Conservation (phyloP, 1,140 invertebrate genomes). For the Pteromalus puparum region DNA sequence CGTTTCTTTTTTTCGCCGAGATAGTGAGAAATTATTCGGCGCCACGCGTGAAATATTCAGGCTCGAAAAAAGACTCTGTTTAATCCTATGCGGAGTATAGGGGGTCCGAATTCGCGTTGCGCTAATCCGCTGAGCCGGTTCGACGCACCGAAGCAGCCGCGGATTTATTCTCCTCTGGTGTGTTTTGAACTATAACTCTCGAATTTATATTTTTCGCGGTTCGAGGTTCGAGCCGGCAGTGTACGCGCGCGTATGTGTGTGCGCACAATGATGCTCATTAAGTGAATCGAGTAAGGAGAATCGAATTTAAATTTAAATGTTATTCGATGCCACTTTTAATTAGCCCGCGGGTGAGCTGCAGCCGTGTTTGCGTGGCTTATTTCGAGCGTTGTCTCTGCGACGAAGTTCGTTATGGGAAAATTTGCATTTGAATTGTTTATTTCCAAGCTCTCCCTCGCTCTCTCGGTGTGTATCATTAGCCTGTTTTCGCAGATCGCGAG, state of each 20-base stretch:
- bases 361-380: background rate
- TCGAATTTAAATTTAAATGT: background rate
- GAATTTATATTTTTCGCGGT: background rate
- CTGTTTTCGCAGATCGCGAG: background rate
- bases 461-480: background rate
- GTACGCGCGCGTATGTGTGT: no score
- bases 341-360: background rate
- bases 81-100: background rate
- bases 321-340: background rate
- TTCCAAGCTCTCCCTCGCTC: background rate
- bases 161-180: no score
- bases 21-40: slow-evolving; percentile 14
- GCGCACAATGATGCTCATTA: background rate
- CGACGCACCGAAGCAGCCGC: background rate
- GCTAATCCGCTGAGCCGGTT: slow-evolving; percentile 19
- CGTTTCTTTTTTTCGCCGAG: no score
- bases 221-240: background rate
- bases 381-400: background rate
- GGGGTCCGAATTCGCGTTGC: background rate
- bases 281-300: background rate
- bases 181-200: background rate
- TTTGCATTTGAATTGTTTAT: background rate
- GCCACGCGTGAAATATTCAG: slow-evolving; percentile 7
- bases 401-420: background rate
- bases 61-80: slow-evolving; percentile 4